A percentile compares a stretch with the other conserved stretches of the same genome.
These are phyloP conservation scores for Tokudaia tokunoshimensis DNA, from an alignment of 2,797 vertebrate genomes.

Conservation along the genomic window DNA sequence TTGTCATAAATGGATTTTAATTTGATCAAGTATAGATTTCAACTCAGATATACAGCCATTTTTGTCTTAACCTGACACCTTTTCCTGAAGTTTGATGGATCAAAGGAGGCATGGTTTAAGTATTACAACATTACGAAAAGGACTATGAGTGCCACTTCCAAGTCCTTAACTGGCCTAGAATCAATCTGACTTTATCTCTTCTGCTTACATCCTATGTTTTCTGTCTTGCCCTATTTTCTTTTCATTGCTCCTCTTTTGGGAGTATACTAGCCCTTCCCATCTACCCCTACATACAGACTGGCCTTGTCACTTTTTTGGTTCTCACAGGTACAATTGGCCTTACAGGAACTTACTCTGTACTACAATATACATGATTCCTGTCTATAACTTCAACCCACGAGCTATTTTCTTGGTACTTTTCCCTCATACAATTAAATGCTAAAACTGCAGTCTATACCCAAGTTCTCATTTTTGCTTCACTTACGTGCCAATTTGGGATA, in stretches of 20 bases:
- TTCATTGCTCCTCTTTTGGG: not conserved
- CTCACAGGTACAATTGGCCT: too few species aligned
- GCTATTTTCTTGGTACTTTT: not conserved
- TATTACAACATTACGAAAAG: too few species aligned
- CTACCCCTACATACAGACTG: not conserved
- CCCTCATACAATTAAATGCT: fast-evolving
- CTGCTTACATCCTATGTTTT: not conserved
- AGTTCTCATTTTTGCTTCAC: not conserved
- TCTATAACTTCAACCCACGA: fast-evolving
- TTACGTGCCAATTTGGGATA: not conserved
- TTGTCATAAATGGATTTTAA: not conserved
- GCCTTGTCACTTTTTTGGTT: not conserved
- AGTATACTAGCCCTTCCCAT: fast-evolving
- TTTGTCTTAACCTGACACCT: not conserved
- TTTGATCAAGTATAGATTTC: not conserved
- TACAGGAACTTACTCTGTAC: not conserved
- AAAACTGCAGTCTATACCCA: not conserved
- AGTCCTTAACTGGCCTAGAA: not conserved
- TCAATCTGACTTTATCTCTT: not conserved
- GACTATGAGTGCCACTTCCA: not conserved
- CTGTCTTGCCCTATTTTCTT: not conserved
- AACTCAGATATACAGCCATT: not conserved
- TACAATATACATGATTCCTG: fast-evolving
- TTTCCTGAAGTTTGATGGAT: not conserved
- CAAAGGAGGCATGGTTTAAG: not conserved